These are phyloP conservation scores for Ceyx melanurus DNA, from an alignment of 2,113 vertebrate genomes.

Conservation along the genomic window DNA sequence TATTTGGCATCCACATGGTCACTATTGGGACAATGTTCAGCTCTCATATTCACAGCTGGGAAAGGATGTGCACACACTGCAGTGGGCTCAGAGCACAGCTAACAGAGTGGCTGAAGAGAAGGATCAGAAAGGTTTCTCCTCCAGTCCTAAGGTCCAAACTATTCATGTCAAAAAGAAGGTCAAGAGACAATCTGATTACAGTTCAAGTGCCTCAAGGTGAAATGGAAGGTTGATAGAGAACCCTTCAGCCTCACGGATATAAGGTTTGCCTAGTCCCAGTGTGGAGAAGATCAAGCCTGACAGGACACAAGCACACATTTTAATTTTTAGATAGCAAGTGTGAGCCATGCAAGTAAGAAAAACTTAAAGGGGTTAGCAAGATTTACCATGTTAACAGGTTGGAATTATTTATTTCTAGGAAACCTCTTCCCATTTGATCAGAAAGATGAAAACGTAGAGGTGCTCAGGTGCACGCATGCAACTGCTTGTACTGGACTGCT, in stretches of 20 bases:
- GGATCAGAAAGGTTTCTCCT: background rate
- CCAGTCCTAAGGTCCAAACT: rapidly evolving
- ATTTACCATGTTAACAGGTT: background rate
- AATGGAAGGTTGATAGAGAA: background rate
- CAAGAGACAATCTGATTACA: background rate
- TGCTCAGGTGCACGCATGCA: background rate
- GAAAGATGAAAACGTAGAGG: background rate
- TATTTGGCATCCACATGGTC: background rate
- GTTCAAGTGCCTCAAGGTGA: background rate
- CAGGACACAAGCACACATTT: background rate
- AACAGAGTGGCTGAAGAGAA: background rate
- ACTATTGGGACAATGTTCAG: background rate
- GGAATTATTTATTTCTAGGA: background rate
- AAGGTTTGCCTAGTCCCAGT: background rate
- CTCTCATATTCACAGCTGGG: rapidly evolving
- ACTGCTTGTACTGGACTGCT: background rate
- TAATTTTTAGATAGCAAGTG: background rate
- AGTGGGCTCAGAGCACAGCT: background rate
- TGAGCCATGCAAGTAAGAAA: rapidly evolving
- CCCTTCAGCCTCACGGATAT: background rate
- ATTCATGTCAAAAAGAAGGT: background rate
- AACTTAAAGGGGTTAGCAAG: background rate
- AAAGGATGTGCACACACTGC: background rate
- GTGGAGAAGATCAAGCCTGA: background rate
- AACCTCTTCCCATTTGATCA: background rate